Evolutionary conservation across 2,797 vertebrate genomes (phyloP).

Genomic region (Chrysocyon brachyurus): DNA sequence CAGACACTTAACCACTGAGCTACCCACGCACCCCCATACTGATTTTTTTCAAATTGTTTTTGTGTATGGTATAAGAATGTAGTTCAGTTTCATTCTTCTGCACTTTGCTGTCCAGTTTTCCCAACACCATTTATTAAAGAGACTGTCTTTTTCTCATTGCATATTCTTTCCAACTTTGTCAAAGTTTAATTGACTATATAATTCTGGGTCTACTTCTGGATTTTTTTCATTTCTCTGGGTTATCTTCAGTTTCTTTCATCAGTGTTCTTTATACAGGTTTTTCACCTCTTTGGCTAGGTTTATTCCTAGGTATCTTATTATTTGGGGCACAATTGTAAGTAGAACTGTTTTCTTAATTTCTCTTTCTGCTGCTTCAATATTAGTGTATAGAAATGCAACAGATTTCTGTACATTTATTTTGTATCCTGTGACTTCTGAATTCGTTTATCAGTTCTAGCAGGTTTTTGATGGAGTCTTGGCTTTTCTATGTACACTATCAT

Average conservation of each 20-base stretch:
- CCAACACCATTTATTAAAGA: background rate
- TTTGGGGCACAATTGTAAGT: background rate
- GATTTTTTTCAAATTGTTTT: background rate
- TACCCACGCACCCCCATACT: background rate
- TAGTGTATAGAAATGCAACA: background rate
- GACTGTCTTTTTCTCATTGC: background rate
- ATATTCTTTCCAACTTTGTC: background rate
- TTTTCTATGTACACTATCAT: background rate
- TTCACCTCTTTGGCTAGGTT: background rate
- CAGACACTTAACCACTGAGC: too few relatives aligned
- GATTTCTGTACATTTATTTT: background rate
- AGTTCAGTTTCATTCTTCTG: background rate
- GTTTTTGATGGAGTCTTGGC: background rate
- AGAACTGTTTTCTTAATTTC: background rate
- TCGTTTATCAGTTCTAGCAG: background rate
- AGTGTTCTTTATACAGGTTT: background rate
- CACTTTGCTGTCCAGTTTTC: background rate
- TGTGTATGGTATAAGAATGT: background rate
- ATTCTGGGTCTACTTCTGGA: background rate
- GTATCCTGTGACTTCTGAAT: background rate
- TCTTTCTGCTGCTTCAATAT: background rate
- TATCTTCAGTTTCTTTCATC: background rate
- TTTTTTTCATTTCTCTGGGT: background rate
- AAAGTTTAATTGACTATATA: background rate
- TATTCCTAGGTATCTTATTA: background rate